These are phyloP conservation scores for Xenopus petersii DNA, from an alignment of 2,797 vertebrate genomes.

Conservation along the genomic window DNA sequence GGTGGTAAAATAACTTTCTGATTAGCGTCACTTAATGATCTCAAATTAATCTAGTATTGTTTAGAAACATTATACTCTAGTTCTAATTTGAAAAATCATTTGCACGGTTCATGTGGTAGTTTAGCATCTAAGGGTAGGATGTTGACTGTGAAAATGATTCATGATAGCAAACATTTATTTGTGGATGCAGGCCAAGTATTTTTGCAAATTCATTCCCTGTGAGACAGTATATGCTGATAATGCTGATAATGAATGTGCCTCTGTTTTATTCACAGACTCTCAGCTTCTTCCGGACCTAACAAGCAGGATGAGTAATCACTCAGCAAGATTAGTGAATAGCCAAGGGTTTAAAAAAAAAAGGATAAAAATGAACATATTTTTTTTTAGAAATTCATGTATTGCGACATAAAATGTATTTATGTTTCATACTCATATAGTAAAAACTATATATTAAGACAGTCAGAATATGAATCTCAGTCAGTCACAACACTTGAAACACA, in stretches of 20 bases:
- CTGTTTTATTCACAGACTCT: constrained; percentile 3
- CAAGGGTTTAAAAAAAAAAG: neutral
- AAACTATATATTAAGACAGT: too few relatives aligned
- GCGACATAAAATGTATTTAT: neutral
- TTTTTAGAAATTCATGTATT: too few relatives aligned
- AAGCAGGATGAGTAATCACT: neutral
- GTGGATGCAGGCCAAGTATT: constrained; percentile 5
- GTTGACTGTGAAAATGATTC: constrained; percentile 8
- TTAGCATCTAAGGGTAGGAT: neutral
- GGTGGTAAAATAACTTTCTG: constrained; percentile 15
- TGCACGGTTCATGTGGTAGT: constrained; percentile 6
- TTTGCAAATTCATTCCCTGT: constrained; percentile 12
- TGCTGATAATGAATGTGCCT: constrained; percentile 14
- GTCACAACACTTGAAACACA: too few relatives aligned
- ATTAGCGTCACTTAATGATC: constrained; percentile 19
- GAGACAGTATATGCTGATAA: constrained; percentile 2
- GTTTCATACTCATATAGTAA: neutral
- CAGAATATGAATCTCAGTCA: too few relatives aligned
- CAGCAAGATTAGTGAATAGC: too few relatives aligned
- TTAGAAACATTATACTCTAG: constrained; percentile 26
- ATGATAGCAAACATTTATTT: constrained; percentile 22
- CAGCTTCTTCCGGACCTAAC: neutral
- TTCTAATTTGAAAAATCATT: constrained; percentile 22
- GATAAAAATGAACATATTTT: too few relatives aligned
- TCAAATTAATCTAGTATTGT: constrained; percentile 25